Evolutionary conservation across 2,797 vertebrate genomes (phyloP).

Genomic region (Anas georgica): DNA sequence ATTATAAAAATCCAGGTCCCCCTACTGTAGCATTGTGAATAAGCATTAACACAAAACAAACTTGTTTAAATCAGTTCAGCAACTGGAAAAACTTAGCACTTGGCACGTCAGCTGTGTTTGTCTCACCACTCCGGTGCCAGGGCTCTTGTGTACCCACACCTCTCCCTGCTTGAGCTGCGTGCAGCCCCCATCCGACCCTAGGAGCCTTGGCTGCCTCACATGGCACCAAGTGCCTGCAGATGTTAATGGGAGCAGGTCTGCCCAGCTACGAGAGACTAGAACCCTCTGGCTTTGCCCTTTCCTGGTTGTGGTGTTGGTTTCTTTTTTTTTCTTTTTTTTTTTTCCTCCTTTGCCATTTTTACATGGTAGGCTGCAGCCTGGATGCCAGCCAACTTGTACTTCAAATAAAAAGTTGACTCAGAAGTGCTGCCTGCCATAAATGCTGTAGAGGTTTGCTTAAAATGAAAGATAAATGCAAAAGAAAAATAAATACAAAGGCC

Average conservation of each 20-base stretch:
- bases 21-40: background rate
- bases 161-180: fast-evolving
- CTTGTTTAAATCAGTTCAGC: constrained; percentile 10
- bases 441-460: background rate
- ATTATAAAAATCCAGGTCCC: background rate
- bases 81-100: constrained; percentile 5
- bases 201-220: background rate
- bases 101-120: background rate
- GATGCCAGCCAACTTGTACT: background rate
- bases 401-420: constrained; percentile 22
- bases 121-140: background rate
- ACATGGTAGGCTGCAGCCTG: background rate
- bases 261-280: background rate
- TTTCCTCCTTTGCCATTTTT: background rate
- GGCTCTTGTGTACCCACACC: fast-evolving
- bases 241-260: background rate
- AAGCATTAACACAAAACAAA: constrained; percentile 2
- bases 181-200: background rate
- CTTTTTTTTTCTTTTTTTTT: background rate
- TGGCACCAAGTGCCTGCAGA: background rate
- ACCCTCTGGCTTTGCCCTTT: background rate
- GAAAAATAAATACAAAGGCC: background rate
- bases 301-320: background rate
- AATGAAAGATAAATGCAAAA: background rate
- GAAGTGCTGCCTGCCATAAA: background rate